These are phyloP conservation scores for Melipona beecheii DNA, from an alignment of 2,888 invertebrate species.

Conservation along the genomic window DNA sequence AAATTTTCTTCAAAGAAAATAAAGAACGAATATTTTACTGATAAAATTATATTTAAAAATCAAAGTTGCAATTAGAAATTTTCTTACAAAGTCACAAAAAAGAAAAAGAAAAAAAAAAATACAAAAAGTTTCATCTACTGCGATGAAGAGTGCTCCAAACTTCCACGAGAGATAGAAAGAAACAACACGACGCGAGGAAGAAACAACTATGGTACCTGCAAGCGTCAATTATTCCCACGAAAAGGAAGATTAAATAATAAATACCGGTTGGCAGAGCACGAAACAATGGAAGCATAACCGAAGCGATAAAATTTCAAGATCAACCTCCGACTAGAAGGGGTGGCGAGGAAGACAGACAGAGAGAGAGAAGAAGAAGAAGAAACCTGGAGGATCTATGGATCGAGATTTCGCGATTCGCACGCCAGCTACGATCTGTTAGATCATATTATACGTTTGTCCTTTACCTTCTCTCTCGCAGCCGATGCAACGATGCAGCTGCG, in stretches of 20 bases:
- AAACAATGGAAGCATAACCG: constrained; percentile 49
- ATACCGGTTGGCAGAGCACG: constrained; percentile 15
- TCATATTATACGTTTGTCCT: constrained; percentile 76
- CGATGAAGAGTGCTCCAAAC: no score
- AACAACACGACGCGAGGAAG: not conserved
- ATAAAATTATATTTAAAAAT: no score
- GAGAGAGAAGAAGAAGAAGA: constrained; percentile 7
- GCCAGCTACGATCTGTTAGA: constrained; percentile 65
- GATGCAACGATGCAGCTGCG: constrained; percentile 74
- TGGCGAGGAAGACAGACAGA: not conserved
- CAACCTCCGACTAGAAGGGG: constrained; percentile 10
- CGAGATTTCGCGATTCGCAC: constrained; percentile 75
- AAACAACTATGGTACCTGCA: not conserved
- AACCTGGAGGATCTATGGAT: constrained; percentile 67
- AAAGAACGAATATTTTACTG: no score
- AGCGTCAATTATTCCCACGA: constrained; percentile 47
- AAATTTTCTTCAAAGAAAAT: no score
- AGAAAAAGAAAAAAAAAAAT: no score
- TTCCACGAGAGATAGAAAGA: not conserved
- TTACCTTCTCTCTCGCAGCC: constrained; percentile 72
- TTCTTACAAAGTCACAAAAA: no score
- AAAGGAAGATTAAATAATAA: constrained; percentile 52
- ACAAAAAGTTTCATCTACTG: no score
- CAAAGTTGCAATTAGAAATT: no score
- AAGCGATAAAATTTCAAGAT: constrained; percentile 57